Evolutionary conservation across 2,113 vertebrate genomes (phyloP).

Genomic region (Calonectris borealis): DNA sequence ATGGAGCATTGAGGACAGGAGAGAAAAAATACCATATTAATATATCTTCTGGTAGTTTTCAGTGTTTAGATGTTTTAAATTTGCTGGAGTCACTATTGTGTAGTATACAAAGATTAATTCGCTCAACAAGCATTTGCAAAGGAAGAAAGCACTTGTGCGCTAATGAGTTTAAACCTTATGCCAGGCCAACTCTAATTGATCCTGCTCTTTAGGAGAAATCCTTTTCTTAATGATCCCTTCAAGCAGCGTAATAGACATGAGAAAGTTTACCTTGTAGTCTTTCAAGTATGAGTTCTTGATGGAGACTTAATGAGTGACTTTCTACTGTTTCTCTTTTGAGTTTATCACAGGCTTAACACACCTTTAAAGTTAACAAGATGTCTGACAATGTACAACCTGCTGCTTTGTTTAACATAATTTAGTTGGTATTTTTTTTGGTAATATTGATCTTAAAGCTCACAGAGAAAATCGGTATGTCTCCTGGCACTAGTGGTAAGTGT

Average conservation of each 20-base stretch:
- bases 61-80: not conserved
- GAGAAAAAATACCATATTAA: not conserved
- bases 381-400: not conserved
- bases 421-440: slow-evolving; percentile 7
- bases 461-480: not conserved
- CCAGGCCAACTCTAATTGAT: slow-evolving; percentile 34
- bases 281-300: slow-evolving; percentile 36
- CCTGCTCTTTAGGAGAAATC: slow-evolving; percentile 42
- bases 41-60: not conserved
- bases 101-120: not conserved
- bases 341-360: slow-evolving; percentile 19
- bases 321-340: slow-evolving; percentile 8
- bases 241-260: slow-evolving; percentile 39
- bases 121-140: not conserved
- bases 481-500: not conserved
- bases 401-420: slow-evolving; percentile 41
- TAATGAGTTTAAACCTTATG: slow-evolving; percentile 24
- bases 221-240: slow-evolving; percentile 59
- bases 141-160: not conserved
- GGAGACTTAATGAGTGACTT: slow-evolving; percentile 36
- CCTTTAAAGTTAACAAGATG: slow-evolving; percentile 11
- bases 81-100: not conserved
- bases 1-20: not conserved
- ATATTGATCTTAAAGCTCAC: not conserved
- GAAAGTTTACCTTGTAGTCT: not conserved